Evolutionary conservation across 1,140 invertebrate genomes (phyloP).

Genomic region (Drosophila simulans): DNA sequence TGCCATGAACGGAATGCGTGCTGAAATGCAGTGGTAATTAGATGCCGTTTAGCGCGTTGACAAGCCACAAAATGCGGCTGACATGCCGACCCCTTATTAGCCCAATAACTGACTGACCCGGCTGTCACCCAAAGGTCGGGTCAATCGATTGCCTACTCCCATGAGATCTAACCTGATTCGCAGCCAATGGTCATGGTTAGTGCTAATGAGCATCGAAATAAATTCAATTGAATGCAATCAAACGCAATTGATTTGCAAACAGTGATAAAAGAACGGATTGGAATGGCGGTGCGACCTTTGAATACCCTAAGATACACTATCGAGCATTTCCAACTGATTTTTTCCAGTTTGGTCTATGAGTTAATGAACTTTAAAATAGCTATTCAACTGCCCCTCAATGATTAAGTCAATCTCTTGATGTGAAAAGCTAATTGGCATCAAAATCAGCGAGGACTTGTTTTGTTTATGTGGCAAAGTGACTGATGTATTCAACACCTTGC

Average conservation of each 20-base stretch:
- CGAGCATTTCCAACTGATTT: neutral
- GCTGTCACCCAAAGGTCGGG: conserved; percentile 46
- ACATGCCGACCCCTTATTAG: conserved; percentile 64
- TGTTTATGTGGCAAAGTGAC: neutral
- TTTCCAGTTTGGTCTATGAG: too few relatives aligned
- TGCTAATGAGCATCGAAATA: conserved; percentile 53
- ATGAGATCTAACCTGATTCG: conserved; percentile 45
- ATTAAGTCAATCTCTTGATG: too few relatives aligned
- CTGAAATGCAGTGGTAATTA: conserved; percentile 49
- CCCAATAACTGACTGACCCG: conserved; percentile 3
- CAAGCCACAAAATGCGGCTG: conserved; percentile 16
- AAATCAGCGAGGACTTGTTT: neutral
- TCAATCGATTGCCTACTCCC: conserved; percentile 26
- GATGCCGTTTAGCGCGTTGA: conserved; percentile 38
- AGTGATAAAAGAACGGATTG: conserved; percentile 39
- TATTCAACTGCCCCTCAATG: too few relatives aligned
- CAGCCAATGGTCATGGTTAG: conserved; percentile 12
- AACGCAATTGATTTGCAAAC: conserved; percentile 69
- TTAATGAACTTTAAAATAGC: too few relatives aligned
- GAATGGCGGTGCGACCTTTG: neutral
- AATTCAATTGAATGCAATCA: conserved; percentile 61
- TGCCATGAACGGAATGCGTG: conserved; percentile 25
- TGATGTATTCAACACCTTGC: neutral
- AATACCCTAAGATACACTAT: neutral
- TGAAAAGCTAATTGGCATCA: too few relatives aligned